Conservation (phyloP, 2,888 invertebrate species). For the Lucinisca nassula region DNA sequence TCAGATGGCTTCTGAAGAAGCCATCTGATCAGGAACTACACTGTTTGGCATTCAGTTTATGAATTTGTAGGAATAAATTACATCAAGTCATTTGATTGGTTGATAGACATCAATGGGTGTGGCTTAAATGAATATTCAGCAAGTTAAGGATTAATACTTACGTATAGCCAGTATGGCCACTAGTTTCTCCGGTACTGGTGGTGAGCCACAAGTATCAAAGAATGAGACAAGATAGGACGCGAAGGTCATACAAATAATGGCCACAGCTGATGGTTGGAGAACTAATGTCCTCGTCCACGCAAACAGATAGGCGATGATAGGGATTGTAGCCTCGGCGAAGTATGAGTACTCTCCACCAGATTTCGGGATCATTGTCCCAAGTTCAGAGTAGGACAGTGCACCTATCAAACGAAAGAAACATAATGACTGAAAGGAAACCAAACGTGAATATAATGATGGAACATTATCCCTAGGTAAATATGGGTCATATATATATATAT, state of each 20-base stretch:
- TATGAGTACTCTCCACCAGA: conserved; percentile 95
- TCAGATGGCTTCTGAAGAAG: too few relatives aligned
- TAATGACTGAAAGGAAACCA: too few relatives aligned
- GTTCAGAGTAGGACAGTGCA: conserved; percentile 94
- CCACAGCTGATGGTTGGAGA: conserved; percentile 86
- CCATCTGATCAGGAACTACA: too few relatives aligned
- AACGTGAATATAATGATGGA: too few relatives aligned
- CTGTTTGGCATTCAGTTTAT: too few relatives aligned
- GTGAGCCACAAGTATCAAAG: conserved; percentile 82
- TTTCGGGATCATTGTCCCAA: conserved; percentile 93
- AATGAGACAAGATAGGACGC: conserved; percentile 82
- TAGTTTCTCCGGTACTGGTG: conserved; percentile 75
- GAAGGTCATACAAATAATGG: conserved; percentile 89
- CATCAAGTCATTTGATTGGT: too few relatives aligned
- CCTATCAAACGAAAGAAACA: too few relatives aligned
- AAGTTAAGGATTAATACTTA: conserved; percentile 59
- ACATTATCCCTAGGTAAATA: too few relatives aligned
- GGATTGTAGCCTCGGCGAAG: conserved; percentile 87
- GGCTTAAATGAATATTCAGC: too few relatives aligned
- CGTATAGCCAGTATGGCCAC: conserved; percentile 76
- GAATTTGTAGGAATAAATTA: too few relatives aligned
- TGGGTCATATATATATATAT: too few relatives aligned
- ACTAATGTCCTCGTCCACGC: conserved; percentile 89
- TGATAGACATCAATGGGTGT: too few relatives aligned
- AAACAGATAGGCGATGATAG: conserved; percentile 89